A percentile compares a stretch with the other conserved stretches of the same genome.
Evolutionary conservation across 2,113 vertebrate genomes (phyloP).

Genomic region (Oncorhynchus clarkii): DNA sequence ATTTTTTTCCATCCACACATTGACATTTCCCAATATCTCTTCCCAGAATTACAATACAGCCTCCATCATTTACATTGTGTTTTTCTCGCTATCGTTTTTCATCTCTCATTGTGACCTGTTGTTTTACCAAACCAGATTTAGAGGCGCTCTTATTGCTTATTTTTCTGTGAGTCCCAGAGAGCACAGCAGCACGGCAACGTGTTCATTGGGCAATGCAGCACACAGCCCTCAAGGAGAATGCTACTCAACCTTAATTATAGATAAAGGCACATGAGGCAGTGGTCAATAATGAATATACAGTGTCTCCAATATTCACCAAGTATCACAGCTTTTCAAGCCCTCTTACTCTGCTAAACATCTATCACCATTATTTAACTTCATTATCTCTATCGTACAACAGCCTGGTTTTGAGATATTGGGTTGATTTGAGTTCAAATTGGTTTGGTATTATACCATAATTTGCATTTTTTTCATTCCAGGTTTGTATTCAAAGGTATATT

Average conservation of each 20-base stretch:
- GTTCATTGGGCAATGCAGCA: background rate
- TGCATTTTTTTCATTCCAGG: too few species aligned
- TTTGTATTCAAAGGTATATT: too few species aligned
- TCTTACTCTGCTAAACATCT: too few species aligned
- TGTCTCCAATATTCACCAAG: too few species aligned
- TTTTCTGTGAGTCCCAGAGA: background rate
- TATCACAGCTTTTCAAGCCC: too few species aligned
- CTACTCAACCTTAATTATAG: background rate
- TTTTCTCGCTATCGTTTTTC: slow-evolving; percentile 24
- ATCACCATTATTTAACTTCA: too few species aligned
- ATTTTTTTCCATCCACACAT: slow-evolving; percentile 20
- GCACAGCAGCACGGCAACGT: background rate
- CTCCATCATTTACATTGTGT: slow-evolving; percentile 37
- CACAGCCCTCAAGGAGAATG: background rate
- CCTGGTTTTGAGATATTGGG: too few species aligned
- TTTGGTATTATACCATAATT: too few species aligned
- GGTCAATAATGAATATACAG: too few species aligned
- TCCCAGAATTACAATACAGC: slow-evolving; percentile 5
- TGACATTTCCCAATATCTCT: slow-evolving; percentile 48
- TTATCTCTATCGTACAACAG: too few species aligned
- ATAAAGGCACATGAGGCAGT: too few species aligned
- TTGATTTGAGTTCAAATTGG: too few species aligned
- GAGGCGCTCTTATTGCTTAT: slow-evolving; percentile 8
- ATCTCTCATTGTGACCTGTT: slow-evolving; percentile 15
- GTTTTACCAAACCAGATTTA: slow-evolving; percentile 15